These are phyloP conservation scores for Cnemophilus loriae DNA, from an alignment of 2,113 vertebrate species.

Conservation along the genomic window DNA sequence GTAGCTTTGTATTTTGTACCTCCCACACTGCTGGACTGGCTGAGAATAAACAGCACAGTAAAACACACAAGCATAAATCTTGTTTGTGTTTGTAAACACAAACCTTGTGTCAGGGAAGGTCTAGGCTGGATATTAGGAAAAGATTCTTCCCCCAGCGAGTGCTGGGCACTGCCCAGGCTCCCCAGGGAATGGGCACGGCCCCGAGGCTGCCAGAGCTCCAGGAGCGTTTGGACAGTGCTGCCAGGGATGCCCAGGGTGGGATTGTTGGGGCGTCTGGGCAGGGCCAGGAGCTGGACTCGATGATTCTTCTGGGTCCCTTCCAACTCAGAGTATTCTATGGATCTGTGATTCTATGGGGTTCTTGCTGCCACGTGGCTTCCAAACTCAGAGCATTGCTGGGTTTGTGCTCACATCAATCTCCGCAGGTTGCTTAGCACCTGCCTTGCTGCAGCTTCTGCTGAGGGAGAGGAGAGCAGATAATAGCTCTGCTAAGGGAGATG, in stretches of 20 bases:
- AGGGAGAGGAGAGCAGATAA: background rate
- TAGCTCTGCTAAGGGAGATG: background rate
- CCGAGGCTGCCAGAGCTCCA: background rate
- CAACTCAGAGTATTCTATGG: background rate
- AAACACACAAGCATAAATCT: background rate
- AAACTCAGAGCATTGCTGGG: background rate
- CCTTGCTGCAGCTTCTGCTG: background rate
- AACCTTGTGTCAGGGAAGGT: background rate
- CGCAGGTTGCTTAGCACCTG: background rate
- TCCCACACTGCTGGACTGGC: background rate
- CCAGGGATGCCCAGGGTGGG: background rate
- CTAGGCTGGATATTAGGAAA: background rate
- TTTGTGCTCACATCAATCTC: background rate
- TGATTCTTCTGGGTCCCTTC: background rate
- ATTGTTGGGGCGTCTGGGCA: background rate
- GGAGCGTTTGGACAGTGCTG: accelerated
- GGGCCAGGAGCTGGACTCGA: accelerated
- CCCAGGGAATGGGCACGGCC: background rate
- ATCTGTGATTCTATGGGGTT: background rate
- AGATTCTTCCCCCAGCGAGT: background rate
- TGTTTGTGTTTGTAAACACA: background rate
- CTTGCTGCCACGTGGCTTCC: background rate
- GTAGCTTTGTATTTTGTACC: background rate
- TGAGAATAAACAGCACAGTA: background rate
- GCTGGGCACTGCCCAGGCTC: background rate